Evolutionary conservation across 2,888 invertebrate species (phyloP).

Genomic region (Drosophila helvetica): DNA sequence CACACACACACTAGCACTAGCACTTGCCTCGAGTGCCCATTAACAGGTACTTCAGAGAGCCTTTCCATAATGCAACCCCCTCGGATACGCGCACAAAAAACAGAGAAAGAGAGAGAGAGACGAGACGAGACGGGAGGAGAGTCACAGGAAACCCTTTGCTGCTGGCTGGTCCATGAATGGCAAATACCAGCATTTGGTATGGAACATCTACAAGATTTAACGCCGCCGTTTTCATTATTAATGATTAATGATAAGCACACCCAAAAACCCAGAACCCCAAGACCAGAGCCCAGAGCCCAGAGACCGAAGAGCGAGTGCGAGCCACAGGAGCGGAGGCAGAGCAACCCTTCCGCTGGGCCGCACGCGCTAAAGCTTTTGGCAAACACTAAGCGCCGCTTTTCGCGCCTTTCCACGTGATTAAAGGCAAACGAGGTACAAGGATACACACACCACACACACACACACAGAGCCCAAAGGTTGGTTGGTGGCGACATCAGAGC

Average conservation of each 20-base stretch:
- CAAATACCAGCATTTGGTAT: conserved; percentile 81
- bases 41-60: conserved; percentile 81
- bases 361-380: conserved; percentile 78
- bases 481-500: conserved; percentile 53
- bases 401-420: conserved; percentile 84
- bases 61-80: conserved; percentile 43
- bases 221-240: conserved; percentile 82
- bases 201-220: conserved; percentile 75
- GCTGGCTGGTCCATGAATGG: conserved; percentile 54
- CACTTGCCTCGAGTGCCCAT: conserved; percentile 78
- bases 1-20: conserved; percentile 38
- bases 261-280: conserved; percentile 11
- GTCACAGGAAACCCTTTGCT: conserved; percentile 49
- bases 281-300: background rate
- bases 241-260: conserved; percentile 83
- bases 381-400: conserved; percentile 81
- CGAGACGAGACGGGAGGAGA: too few species aligned
- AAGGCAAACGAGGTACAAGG: conserved; percentile 60
- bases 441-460: conserved; percentile 16
- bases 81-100: background rate
- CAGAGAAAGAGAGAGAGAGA: too few species aligned
- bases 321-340: conserved; percentile 11
- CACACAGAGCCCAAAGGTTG: conserved; percentile 21
- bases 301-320: conserved; percentile 26
- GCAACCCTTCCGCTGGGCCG: conserved; percentile 59